Evolutionary conservation across 2,888 invertebrate species (phyloP), one percentile per base, ranked within the genome.

Genomic region (Lomographa bimaculata): DNA sequence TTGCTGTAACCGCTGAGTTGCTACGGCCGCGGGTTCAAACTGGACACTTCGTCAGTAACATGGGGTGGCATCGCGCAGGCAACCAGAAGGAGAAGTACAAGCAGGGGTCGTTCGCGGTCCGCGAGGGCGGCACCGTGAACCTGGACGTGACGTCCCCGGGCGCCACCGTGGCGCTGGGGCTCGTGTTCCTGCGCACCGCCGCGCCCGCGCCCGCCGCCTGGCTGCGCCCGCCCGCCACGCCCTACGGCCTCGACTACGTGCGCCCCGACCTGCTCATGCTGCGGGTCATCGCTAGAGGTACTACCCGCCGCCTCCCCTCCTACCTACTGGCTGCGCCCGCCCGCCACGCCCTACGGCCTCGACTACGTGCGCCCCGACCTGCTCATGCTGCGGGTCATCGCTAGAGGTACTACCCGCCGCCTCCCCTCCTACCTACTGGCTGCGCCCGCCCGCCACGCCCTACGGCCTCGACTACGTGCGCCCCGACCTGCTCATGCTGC

Each of bases 91-190:
- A 97, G 59, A 96, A 96, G 66, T 97, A 96, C 76, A 96, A 95
- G 73, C 93, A 96, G 2, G 94, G 96, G 0, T 94, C 94, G 34
- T 94, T 96, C 74, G 96, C 97, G 81, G 95, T 97, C 50, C 92
- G 96, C 33, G 98, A 98, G 79, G 97, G 97, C 0, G 94, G 95
- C 43, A 92, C 93, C 0, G 96, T 97, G 26, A 99, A 99, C 84
- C 93, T 97, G 42, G 98, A 99, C 84, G 97, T 99, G 28, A 98
- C 98, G 1, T 95, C 97, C 0, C 98, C 98, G 0, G 98, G 98
- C 0, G 98, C 99, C 0, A 98, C 98, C 0, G 87, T 98, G 16
- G 98, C 99, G 0, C 89, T 99, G 2, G 98, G 98, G 0, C 91
- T 99, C 60, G 95, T 98, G 91, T 98, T 96, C 87, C 92, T 98